Base-by-base conservation (phyloP, 1,140 invertebrate species). In the Luehdorfia chinensis region DNA sequence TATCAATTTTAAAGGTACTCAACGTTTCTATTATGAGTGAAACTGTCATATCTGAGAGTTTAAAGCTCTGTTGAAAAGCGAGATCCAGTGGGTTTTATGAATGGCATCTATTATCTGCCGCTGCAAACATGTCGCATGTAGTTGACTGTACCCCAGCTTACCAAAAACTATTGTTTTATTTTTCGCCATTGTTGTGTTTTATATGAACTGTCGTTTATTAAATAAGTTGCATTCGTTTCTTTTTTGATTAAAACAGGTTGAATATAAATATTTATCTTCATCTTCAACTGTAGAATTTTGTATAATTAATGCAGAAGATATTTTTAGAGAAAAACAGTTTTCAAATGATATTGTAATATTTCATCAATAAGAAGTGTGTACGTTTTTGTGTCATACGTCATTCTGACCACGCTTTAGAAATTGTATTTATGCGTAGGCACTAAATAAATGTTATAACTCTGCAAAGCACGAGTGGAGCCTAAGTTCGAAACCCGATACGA, bases 21-120 rank as follows among this genome's bases (percentile, higher is more conserved):
- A 37, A 50, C 30, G 33, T 37, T 45, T 36, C 28, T 34, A 58
- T 58, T 53, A 53, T 39, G 54, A 59, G 43, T 58, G 47, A 50
- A 62, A 57, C 50, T 62, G 54, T 64, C 57, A 64, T 58, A 65
- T 63, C 55, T 59, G 53, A 44, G 44, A 53, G 56, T 47, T 55
- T 49, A 56, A 62, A 64, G 54, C 51, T 47, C 50, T 48, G 50
- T 50, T 66, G 60, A 59, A 62, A 63, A 41, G 50, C 33, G 52
- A 50, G 47, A 63, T 58, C 55, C 64, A 59, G 36, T 56, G 57
- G 51, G 25, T 62, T 51, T 52, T 37, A 49, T 66, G 57, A 72
- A 72, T 68, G 25, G 39, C 39, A 47, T 51, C 41, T 50, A 55
- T 39, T 71, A 67, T 65, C 64, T 55, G 55, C 50, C 36, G 53